A percentile compares a stretch with the other conserved stretches of the same genome.
Evolutionary conservation across 2,888 invertebrate species (phyloP).

Genomic region (Torymus texanus): DNA sequence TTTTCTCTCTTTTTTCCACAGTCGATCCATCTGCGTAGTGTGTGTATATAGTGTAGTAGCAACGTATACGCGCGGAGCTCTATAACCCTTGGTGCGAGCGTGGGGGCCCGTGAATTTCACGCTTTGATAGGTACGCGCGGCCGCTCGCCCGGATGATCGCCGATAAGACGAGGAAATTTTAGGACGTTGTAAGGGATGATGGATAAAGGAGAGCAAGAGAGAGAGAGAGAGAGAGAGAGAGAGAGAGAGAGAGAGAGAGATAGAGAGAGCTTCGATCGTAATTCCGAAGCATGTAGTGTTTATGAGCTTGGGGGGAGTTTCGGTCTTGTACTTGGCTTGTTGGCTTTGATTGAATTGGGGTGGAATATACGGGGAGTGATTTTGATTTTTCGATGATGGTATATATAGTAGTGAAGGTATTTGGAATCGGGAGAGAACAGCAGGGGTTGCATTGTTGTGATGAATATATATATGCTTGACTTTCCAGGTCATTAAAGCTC

Average conservation of each 20-base stretch:
- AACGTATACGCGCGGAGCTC: too few species aligned
- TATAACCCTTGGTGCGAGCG: too few species aligned
- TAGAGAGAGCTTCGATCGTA: too few species aligned
- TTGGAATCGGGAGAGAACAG: too few species aligned
- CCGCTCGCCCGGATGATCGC: constrained; percentile 25
- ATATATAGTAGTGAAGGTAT: not conserved
- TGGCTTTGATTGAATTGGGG: constrained; percentile 17
- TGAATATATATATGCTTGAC: not conserved
- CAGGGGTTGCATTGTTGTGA: not conserved
- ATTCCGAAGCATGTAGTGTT: too few species aligned
- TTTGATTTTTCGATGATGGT: not conserved
- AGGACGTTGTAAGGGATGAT: constrained; percentile 15
- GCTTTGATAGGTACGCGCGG: constrained; percentile 41
- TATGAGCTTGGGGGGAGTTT: not conserved
- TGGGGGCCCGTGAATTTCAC: constrained; percentile 36
- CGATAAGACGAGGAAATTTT: constrained; percentile 34
- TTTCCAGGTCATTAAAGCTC: constrained; percentile 3
- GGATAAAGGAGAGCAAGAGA: not conserved
- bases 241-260: too few species aligned
- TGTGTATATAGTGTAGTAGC: too few species aligned
- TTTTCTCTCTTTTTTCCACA: not conserved
- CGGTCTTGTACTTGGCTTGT: constrained; percentile 11
- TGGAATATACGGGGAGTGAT: not conserved
- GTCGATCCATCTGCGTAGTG: constrained; percentile 6
- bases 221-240: too few species aligned